phyloP scores from a whole-genome alignment of 2,888 invertebrate genomes.

The Euphydryas editha region DNA sequence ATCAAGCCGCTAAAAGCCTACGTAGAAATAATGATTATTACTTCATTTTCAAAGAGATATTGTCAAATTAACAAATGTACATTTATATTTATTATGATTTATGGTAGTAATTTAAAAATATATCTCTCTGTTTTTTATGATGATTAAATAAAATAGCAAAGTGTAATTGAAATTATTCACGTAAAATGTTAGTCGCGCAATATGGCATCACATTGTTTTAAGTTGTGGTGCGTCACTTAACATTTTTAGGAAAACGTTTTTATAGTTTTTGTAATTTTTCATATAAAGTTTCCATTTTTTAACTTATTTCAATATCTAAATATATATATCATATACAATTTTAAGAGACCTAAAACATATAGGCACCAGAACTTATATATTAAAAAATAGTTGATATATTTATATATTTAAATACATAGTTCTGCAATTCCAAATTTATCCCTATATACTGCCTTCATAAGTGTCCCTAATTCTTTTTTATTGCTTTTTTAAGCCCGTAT shows the following conservation, averaged over 20 bases:
- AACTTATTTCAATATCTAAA: no score
- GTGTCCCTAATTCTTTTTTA: background rate
- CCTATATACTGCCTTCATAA: background rate
- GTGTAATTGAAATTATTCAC: background rate
- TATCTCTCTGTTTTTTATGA: background rate
- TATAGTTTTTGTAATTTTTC: no score
- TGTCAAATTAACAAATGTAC: background rate
- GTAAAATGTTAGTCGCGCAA: no score
- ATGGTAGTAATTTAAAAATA: background rate
- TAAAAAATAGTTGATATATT: no score
- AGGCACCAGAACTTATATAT: background rate
- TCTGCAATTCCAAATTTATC: background rate
- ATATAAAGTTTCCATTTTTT: no score
- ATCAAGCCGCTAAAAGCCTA: constrained; percentile 23
- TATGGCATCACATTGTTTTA: no score
- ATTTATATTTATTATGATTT: background rate
- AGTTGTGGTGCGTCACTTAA: no score
- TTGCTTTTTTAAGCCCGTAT: background rate
- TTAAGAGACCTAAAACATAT: background rate
- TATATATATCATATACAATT: no score
- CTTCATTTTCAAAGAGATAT: background rate
- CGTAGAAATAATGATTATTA: constrained; percentile 27
- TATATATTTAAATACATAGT: no score
- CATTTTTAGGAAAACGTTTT: no score
- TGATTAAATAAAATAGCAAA: background rate